Percentiles rank a stretch among this genome's conserved stretches.
Conservation (phyloP, 2,888 invertebrate genomes). For the Sphinx pinastri region DNA sequence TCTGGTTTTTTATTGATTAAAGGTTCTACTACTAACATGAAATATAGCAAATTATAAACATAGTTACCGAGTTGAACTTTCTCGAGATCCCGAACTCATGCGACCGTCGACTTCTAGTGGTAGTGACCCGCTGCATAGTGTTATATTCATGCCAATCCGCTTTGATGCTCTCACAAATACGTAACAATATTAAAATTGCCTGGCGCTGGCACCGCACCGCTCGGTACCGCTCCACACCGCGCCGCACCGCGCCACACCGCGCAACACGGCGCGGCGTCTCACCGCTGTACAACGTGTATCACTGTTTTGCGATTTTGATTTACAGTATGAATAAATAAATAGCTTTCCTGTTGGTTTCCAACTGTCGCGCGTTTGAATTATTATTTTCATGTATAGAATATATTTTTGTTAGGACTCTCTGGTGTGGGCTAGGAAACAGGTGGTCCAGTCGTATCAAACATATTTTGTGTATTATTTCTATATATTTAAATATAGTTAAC, state of each 20-base stretch:
- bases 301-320: constrained; percentile 19
- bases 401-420: background rate
- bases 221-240: background rate
- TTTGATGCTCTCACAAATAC: constrained; percentile 25
- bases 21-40: too few species aligned
- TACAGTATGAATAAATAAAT: constrained; percentile 20
- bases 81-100: background rate
- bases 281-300: background rate
- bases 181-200: constrained; percentile 23
- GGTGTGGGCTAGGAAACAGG: too few species aligned
- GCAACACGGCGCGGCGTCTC: background rate
- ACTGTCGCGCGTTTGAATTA: background rate
- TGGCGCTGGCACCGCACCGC: background rate
- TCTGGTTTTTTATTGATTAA: too few species aligned
- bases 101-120: background rate
- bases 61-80: background rate
- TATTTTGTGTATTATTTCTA: too few species aligned
- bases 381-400: background rate
- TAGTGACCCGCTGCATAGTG: constrained; percentile 10
- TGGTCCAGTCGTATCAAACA: too few species aligned
- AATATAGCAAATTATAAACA: too few species aligned
- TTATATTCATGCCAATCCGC: constrained; percentile 21
- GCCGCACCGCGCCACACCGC: background rate
- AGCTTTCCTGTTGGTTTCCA: background rate
- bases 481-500: too few species aligned